Conservation (phyloP, 2,888 invertebrate species). For the Leucozona laternaria region DNA sequence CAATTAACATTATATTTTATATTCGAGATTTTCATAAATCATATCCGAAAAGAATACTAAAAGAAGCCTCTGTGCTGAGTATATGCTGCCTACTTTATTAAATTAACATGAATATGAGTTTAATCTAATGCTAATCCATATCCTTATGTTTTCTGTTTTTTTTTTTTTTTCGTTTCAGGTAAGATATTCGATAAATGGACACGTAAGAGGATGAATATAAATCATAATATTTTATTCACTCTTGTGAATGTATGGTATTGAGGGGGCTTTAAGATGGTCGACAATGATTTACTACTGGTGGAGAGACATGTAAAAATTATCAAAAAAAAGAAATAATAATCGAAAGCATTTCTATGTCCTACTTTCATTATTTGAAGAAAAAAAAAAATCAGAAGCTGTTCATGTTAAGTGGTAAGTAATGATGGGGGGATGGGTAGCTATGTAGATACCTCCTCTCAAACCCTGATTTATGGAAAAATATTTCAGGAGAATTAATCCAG, state of each 20-base stretch:
- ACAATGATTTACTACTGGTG: slow-evolving; percentile 24
- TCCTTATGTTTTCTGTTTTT: slow-evolving; percentile 24
- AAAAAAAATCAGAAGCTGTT: background rate
- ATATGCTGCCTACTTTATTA: background rate
- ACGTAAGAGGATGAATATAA: slow-evolving; percentile 53
- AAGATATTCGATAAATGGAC: slow-evolving; percentile 23
- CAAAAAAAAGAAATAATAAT: background rate
- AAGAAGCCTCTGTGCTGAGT: background rate
- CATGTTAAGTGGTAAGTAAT: slow-evolving; percentile 7
- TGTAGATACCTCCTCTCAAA: background rate
- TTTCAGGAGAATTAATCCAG: background rate
- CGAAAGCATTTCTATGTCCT: slow-evolving; percentile 7
- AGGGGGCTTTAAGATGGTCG: background rate
- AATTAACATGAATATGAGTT: slow-evolving; percentile 21
- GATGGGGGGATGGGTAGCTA: background rate
- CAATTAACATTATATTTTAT: slow-evolving; percentile 12
- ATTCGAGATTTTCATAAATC: slow-evolving; percentile 20
- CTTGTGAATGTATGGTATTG: background rate
- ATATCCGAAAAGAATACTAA: background rate
- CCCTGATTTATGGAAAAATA: background rate
- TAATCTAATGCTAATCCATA: slow-evolving; percentile 34
- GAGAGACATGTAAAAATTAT: slow-evolving; percentile 2
- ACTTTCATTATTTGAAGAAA: background rate
- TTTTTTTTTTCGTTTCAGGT: slow-evolving; percentile 49
- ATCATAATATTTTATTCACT: slow-evolving; percentile 52